phyloP scores from a whole-genome alignment of 2,888 invertebrate species.

The Zaprionus bogoriensis region DNA sequence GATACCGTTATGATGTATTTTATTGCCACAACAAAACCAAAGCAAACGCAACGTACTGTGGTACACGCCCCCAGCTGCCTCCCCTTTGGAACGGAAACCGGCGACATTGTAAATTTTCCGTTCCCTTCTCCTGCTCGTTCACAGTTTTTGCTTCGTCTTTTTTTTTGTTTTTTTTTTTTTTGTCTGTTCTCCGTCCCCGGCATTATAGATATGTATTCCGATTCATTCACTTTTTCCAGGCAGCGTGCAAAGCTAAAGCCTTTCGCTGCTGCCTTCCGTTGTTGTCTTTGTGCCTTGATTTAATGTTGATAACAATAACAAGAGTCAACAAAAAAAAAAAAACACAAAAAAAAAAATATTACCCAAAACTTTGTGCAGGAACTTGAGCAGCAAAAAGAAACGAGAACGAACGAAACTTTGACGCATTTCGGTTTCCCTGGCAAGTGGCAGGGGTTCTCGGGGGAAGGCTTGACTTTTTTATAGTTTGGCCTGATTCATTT shows the following conservation, averaged over 20 bases:
- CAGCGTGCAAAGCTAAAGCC: constrained; percentile 55
- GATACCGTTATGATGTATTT: constrained; percentile 80
- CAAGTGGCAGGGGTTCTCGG: constrained; percentile 1
- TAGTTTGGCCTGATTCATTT: constrained; percentile 79
- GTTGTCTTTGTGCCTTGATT: constrained; percentile 70
- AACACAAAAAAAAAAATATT: constrained; percentile 46
- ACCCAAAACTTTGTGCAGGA: constrained; percentile 54
- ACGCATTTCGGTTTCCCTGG: constrained; percentile 44
- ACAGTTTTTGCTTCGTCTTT: constrained; percentile 8
- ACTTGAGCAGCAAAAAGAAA: not conserved
- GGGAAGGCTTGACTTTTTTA: constrained; percentile 72
- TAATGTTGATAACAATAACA: constrained; percentile 77
- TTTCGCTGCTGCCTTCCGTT: constrained; percentile 46
- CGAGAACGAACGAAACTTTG: constrained; percentile 47
- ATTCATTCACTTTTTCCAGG: constrained; percentile 40
- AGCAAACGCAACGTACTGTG: constrained; percentile 46
- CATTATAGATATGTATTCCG: constrained; percentile 56
- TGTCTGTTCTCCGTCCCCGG: constrained; percentile 24
- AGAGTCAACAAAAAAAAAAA: constrained; percentile 38
- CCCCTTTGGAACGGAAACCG: constrained; percentile 63
- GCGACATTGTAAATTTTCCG: constrained; percentile 78
- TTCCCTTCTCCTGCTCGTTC: constrained; percentile 11
- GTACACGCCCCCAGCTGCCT: constrained; percentile 42
- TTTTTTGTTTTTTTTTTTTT: constrained; percentile 8
- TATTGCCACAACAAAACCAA: constrained; percentile 76